Evolutionary conservation across 2,888 invertebrate genomes (phyloP), one percentile per base, ranked within the genome.

Genomic region (Harpalus rufipes): DNA sequence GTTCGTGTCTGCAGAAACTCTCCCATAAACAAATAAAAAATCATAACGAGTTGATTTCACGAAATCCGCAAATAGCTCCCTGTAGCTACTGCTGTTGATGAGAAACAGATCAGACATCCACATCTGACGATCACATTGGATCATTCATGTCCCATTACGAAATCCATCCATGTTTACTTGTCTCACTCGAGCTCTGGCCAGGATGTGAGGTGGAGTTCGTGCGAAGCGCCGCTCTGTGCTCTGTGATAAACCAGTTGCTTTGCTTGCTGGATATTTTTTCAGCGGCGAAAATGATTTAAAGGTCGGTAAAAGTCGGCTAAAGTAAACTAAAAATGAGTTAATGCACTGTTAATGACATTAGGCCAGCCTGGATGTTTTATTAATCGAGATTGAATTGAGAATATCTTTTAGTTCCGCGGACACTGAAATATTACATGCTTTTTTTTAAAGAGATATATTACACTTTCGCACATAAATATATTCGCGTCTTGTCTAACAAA

Each of bases 281-380:
- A 68, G 25, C 68, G 68, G 68, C 8, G 12, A 68, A 74, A 14
- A 44, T 74, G 72, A 74, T 74, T 74, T 74, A 74, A 44, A 74
- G 18, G 12, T 4, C 44, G 25, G 44, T 74, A 44, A 74, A 74
- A 44, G 44, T 68, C 68, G 32, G 39, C 2, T 74, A 44, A 74
- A 74, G 72, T 74, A 74, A 74, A 74, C 72, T 74, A 32, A 68
- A 68, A 63, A 68, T 68, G 68, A 68, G 16, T 68, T 68, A 63
- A 63, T 63, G 63, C 63, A 6, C 21, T 18, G 63, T 4, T 63
- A 63, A 63, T 63, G 21, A 63, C 10, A 63, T 12, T 21, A 63
- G 21, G 12, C 12, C 25, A 8, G 21, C 8, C 12, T 63, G 12
- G 18, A 59, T 59, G 10, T 8, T 25, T 25, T 12, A 25, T 63